Evolutionary conservation across 1,140 invertebrate genomes (phyloP).

Genomic region (Lordiphosa clarofinis): DNA sequence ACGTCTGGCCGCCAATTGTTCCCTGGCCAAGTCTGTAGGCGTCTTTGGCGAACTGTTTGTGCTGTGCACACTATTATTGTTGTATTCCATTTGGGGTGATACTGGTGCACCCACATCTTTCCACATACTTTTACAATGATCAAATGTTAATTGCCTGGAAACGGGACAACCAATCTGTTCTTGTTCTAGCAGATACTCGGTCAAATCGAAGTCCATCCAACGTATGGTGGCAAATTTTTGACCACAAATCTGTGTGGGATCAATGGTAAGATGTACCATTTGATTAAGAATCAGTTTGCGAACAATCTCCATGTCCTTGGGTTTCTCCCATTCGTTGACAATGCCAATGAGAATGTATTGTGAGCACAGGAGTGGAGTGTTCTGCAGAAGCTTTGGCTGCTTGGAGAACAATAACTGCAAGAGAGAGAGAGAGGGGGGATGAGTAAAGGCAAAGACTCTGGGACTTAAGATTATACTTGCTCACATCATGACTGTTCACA

Average conservation of each 20-base stretch:
- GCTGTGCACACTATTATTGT: conserved; percentile 40
- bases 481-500: conserved; percentile 65
- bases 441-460: not conserved
- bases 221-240: conserved; percentile 69
- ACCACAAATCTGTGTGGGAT: conserved; percentile 48
- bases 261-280: conserved; percentile 45
- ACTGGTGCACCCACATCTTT: conserved; percentile 32
- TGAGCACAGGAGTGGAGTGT: conserved; percentile 55
- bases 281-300: conserved; percentile 52
- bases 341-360: conserved; percentile 72
- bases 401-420: conserved; percentile 66
- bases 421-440: conserved; percentile 2
- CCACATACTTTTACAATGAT: conserved; percentile 68
- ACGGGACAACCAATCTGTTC: conserved; percentile 65
- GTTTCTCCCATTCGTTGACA: conserved; percentile 58
- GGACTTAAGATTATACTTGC: conserved; percentile 5
- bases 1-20: conserved; percentile 52
- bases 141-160: conserved; percentile 54
- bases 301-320: conserved; percentile 45
- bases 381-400: conserved; percentile 56
- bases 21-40: conserved; percentile 54
- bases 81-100: conserved; percentile 37
- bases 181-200: conserved; percentile 67
- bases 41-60: conserved; percentile 32
- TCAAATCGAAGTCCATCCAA: conserved; percentile 69